These are phyloP conservation scores for Phylloscopus trochilus DNA, from an alignment of 2,113 vertebrate genomes.

Conservation along the genomic window DNA sequence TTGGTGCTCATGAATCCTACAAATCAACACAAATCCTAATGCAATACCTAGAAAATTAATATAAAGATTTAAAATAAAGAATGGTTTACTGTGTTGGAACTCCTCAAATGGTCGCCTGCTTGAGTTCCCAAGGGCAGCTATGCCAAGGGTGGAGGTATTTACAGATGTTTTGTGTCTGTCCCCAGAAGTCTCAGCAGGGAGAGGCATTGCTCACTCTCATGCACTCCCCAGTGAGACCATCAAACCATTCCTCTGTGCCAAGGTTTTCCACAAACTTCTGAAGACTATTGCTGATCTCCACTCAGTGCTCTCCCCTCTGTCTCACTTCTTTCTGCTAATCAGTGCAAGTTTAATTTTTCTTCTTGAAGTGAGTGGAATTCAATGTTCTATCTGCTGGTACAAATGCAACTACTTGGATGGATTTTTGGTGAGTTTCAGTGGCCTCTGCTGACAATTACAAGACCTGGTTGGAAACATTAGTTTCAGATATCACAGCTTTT, in stretches of 20 bases:
- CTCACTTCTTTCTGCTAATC: background rate
- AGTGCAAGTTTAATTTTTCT: background rate
- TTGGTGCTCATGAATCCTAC: background rate
- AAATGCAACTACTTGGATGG: background rate
- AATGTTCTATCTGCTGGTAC: background rate
- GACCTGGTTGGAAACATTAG: background rate
- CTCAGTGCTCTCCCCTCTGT: background rate
- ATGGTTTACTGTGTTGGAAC: background rate
- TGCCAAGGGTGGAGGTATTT: background rate
- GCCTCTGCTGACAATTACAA: background rate
- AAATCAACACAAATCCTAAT: background rate
- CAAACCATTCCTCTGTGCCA: background rate
- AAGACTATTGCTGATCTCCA: background rate
- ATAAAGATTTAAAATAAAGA: background rate
- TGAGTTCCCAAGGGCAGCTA: background rate
- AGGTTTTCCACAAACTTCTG: background rate
- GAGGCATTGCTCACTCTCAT: background rate
- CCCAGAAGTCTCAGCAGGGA: background rate
- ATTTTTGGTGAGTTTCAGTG: background rate
- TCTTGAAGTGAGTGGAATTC: conserved; percentile 45
- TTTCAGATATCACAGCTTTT: background rate
- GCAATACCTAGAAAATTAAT: background rate
- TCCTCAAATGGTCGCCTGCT: background rate
- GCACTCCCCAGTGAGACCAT: background rate
- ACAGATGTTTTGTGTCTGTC: background rate